These are phyloP conservation scores for Parnassius glacialis DNA, from an alignment of 2,888 invertebrate genomes.

Conservation along the genomic window DNA sequence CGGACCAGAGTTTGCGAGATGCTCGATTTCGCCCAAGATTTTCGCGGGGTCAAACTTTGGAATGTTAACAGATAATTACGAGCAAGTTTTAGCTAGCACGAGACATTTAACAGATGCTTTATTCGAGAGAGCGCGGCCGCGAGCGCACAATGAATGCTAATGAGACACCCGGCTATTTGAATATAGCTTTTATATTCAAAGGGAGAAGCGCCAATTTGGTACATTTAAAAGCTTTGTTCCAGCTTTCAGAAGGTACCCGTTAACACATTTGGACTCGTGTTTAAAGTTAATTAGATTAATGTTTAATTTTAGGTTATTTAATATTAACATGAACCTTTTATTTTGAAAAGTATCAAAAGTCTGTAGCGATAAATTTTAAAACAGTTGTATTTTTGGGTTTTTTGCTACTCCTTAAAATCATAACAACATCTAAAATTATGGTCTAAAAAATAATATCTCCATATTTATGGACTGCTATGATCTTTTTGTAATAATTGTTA, in stretches of 20 bases:
- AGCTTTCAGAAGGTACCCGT: constrained; percentile 66
- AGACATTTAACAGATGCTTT: constrained; percentile 81
- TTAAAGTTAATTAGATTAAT: constrained; percentile 77
- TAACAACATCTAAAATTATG: constrained; percentile 2
- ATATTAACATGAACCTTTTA: background rate
- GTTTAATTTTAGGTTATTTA: constrained; percentile 5
- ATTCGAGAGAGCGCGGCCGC: constrained; percentile 74
- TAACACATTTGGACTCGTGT: constrained; percentile 79
- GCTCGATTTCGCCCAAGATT: constrained; percentile 66
- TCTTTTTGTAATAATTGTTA: no score
- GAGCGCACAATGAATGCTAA: constrained; percentile 78
- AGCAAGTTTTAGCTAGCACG: constrained; percentile 77
- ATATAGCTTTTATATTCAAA: constrained; percentile 48
- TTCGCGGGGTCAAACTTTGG: constrained; percentile 78
- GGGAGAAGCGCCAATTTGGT: constrained; percentile 51
- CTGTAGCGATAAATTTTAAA: constrained; percentile 14
- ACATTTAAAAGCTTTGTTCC: constrained; percentile 36
- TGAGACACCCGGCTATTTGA: constrained; percentile 55
- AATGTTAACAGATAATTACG: constrained; percentile 81
- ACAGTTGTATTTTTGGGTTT: background rate
- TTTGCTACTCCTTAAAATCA: constrained; percentile 19
- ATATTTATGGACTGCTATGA: no score
- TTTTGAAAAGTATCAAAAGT: constrained; percentile 9
- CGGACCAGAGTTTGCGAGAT: constrained; percentile 55
- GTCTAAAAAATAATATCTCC: no score